These are phyloP conservation scores for Saccostrea echinata DNA, from an alignment of 1,140 invertebrate genomes.

Conservation along the genomic window DNA sequence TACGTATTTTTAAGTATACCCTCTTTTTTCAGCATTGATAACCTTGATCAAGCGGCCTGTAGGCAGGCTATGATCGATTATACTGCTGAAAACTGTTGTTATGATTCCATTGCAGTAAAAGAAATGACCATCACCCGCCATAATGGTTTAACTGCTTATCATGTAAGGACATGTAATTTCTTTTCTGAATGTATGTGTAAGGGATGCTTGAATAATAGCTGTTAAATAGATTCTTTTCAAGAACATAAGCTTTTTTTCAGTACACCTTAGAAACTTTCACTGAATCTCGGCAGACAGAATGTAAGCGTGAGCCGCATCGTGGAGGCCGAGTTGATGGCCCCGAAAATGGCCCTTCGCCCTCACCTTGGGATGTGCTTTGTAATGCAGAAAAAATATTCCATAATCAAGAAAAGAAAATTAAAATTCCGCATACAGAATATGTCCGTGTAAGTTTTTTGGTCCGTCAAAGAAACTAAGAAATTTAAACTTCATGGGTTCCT, in stretches of 20 bases:
- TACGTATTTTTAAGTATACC: neutral
- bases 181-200: too few species aligned
- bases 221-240: neutral
- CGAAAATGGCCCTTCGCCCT: slow-evolving; percentile 65
- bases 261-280: slow-evolving; percentile 72
- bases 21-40: slow-evolving; percentile 68
- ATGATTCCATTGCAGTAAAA: slow-evolving; percentile 81
- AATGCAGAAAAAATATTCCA: slow-evolving; percentile 61
- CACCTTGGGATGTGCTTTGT: slow-evolving; percentile 66
- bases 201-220: too few species aligned
- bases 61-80: slow-evolving; percentile 80
- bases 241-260: slow-evolving; percentile 48
- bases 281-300: slow-evolving; percentile 64
- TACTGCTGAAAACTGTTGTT: slow-evolving; percentile 82
- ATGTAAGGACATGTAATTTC: slow-evolving; percentile 76
- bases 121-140: slow-evolving; percentile 81
- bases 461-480: too few species aligned
- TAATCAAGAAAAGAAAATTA: slow-evolving; percentile 60
- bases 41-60: slow-evolving; percentile 81
- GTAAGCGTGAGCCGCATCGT: slow-evolving; percentile 60
- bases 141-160: slow-evolving; percentile 81
- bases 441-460: slow-evolving; percentile 60
- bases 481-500: too few species aligned
- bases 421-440: slow-evolving; percentile 69
- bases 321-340: slow-evolving; percentile 69